phyloP scores from a whole-genome alignment of 2,888 invertebrate genomes.

The Galerucella nymphaeae region DNA sequence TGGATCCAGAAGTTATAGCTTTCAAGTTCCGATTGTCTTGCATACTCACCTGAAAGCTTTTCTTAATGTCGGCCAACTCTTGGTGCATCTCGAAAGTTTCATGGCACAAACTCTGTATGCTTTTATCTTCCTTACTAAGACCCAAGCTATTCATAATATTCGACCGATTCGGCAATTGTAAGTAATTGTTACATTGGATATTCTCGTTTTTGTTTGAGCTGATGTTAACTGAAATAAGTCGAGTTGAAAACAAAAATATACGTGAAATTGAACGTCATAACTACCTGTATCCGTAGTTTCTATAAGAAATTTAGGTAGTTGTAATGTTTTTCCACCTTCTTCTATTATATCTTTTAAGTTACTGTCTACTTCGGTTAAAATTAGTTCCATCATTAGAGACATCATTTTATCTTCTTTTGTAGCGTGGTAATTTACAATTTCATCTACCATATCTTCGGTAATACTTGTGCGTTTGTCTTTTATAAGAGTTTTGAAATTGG shows the following conservation, averaged over 20 bases:
- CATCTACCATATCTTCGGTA: slow-evolving; percentile 43
- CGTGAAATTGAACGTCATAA: background rate
- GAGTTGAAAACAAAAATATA: slow-evolving; percentile 1
- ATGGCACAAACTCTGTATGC: slow-evolving; percentile 52
- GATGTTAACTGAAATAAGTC: slow-evolving; percentile 35
- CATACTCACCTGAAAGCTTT: slow-evolving; percentile 53
- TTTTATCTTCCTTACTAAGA: slow-evolving; percentile 49
- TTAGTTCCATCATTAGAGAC: slow-evolving; percentile 54
- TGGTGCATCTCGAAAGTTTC: slow-evolving; percentile 54
- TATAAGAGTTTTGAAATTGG: slow-evolving; percentile 48
- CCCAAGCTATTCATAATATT: slow-evolving; percentile 49
- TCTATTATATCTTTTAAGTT: slow-evolving; percentile 45
- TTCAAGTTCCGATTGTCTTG: background rate
- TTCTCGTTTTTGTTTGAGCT: slow-evolving; percentile 28
- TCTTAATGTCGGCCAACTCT: slow-evolving; percentile 50
- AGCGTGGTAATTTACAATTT: slow-evolving; percentile 50
- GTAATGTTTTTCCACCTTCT: slow-evolving; percentile 22
- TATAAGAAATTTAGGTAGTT: slow-evolving; percentile 23
- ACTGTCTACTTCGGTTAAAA: slow-evolving; percentile 50
- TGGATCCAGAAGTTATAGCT: background rate
- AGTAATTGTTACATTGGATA: slow-evolving; percentile 21
- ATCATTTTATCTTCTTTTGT: slow-evolving; percentile 52
- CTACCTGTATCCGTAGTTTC: slow-evolving; percentile 50
- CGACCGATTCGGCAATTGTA: slow-evolving; percentile 42
- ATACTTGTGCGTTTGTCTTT: slow-evolving; percentile 35